These are phyloP conservation scores for Monodelphis domestica DNA, from an alignment of 2,797 vertebrate genomes.

Conservation along the genomic window DNA sequence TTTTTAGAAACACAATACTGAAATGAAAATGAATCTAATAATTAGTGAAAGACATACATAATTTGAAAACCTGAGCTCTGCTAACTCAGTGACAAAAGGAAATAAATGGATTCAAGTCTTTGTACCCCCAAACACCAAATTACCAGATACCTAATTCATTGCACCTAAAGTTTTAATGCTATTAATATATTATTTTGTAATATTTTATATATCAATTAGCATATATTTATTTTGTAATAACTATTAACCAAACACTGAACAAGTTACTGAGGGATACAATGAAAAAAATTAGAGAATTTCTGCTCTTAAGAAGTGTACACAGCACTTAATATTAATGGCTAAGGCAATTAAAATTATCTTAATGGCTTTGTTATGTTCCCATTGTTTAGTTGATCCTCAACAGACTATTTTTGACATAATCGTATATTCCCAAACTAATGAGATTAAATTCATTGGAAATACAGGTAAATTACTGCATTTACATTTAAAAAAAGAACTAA, in stretches of 20 bases:
- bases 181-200: no score
- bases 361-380: not conserved
- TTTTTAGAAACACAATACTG: no score
- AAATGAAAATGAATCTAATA: not conserved
- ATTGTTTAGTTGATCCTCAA: conserved; percentile 10
- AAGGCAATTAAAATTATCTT: conserved; percentile 9
- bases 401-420: no score
- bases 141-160: not conserved
- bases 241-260: no score
- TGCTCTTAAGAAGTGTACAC: not conserved
- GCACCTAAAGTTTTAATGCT: no score
- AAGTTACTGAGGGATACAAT: no score
- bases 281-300: no score
- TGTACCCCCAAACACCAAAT: not conserved
- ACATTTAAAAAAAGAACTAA: conserved; percentile 12
- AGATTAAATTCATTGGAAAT: conserved; percentile 4
- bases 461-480: conserved; percentile 26
- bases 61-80: not conserved
- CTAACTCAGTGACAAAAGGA: conserved; percentile 26
- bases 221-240: no score
- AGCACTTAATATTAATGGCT: not conserved
- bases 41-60: conserved; percentile 9
- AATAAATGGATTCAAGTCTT: conserved; percentile 7
- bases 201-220: no score
- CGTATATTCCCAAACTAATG: not conserved